Evolutionary conservation across 1,140 invertebrate species (phyloP), one percentile per base, ranked within the genome.

Genomic region (Monomorium pharaonis): DNA sequence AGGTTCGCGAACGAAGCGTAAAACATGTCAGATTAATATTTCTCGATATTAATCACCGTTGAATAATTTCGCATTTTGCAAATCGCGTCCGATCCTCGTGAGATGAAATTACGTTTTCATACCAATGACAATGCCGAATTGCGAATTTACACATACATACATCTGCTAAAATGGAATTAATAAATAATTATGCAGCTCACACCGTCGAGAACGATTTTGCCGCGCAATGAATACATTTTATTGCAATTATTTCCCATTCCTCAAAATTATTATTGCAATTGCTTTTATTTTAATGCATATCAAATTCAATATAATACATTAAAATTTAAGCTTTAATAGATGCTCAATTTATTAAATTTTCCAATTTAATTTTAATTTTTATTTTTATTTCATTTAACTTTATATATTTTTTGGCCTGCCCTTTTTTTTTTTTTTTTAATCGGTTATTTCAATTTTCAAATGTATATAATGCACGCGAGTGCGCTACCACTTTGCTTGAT

Each of bases 1-100:
- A 72, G n/a, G 33, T 16, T 4, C 14, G 37, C 30, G 54, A 2
- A n/a, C 51, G 33, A 4, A 10, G 14, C 27, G 76, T 18, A 49
- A 44, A 81, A 56, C n/a, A n/a, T 14, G 21, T 70, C 62, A 21
- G 63, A 44, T n/a, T n/a, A n/a, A n/a, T 58, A 72, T 58, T 80
- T 69, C 24, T 69, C 67, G 37, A 58, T 72, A 58, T 81, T 81
- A 81, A 81, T 81, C 18, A 58, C 24, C 49, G 18, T 81, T 10
- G 51, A 58, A 81, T 44, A 58, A 81, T 81, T 81, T 58, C 24
- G 37, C 37, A 21, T 78, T 78, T 63, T 42, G 18, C 21, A 56
- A 24, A 49, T 33, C 47, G 5, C 27, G 5, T 27, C 33, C 62
- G 27, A 37, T 21, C 24, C 18, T 51, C 7, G 24, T 62, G 27